These are phyloP conservation scores for Cromileptes altivelis DNA, from an alignment of 2,113 vertebrate species.

Conservation along the genomic window DNA sequence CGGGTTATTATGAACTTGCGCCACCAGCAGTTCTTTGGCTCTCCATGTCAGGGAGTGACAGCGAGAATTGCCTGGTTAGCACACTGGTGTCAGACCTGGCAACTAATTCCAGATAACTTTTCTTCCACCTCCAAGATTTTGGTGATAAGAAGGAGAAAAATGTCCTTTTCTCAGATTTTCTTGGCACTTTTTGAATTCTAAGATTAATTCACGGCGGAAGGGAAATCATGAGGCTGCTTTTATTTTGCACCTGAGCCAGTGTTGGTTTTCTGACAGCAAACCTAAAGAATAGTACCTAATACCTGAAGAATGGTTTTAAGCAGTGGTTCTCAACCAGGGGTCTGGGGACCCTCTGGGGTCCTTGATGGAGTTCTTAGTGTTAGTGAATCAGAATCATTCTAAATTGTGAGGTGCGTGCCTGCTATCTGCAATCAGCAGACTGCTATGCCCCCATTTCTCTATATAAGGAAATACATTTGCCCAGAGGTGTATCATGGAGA, in stretches of 20 bases:
- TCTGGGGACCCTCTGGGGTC: no score
- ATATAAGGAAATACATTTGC: no score
- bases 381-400: no score
- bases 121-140: neutral
- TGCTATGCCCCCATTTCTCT: no score
- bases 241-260: neutral
- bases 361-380: no score
- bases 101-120: conserved; percentile 40
- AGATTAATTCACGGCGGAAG: neutral
- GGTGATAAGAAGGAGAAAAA: no score
- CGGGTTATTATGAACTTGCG: conserved; percentile 39
- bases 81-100: conserved; percentile 50
- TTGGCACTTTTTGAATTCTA: conserved; percentile 15
- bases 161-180: neutral
- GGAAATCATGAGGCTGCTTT: neutral
- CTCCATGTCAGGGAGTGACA: conserved; percentile 37
- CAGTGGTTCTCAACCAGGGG: no score
- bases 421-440: no score
- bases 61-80: conserved; percentile 35
- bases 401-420: no score
- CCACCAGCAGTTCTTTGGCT: conserved; percentile 36
- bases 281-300: no score
- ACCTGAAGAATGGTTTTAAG: no score
- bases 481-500: no score
- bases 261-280: conserved; percentile 12